Percentiles rank a stretch among this genome's conserved stretches.
These are phyloP conservation scores for Dendroctonus valens DNA, from an alignment of 1,140 invertebrate species.

Conservation along the genomic window DNA sequence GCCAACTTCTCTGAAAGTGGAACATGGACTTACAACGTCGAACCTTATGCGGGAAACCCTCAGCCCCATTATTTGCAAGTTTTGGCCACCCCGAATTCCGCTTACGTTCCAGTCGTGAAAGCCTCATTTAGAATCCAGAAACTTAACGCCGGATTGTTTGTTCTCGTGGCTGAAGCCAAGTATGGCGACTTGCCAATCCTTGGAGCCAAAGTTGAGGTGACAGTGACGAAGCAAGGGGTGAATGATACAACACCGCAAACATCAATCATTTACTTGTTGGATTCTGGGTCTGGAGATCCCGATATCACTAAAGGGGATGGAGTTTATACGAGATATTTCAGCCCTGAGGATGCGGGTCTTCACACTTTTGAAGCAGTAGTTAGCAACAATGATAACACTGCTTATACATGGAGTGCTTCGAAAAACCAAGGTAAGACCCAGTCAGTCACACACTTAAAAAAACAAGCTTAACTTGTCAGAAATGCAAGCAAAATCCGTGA, in stretches of 20 bases:
- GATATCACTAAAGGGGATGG: slow-evolving; percentile 66
- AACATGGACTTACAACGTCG: slow-evolving; percentile 59
- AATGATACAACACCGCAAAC: slow-evolving; percentile 51
- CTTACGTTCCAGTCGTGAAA: slow-evolving; percentile 47
- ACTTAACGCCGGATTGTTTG: slow-evolving; percentile 47
- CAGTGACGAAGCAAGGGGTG: slow-evolving; percentile 48
- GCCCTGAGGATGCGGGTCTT: slow-evolving; percentile 52
- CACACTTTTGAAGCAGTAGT: slow-evolving; percentile 56
- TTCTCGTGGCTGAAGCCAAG: slow-evolving; percentile 57
- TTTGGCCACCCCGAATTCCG: slow-evolving; percentile 51
- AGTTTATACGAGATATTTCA: slow-evolving; percentile 64
- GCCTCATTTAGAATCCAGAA: slow-evolving; percentile 51
- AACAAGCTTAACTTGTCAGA: no score
- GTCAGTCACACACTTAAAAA: no score
- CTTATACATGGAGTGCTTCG: slow-evolving; percentile 50
- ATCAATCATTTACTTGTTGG: slow-evolving; percentile 55
- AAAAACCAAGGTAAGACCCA: slow-evolving; percentile 39
- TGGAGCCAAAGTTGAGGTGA: slow-evolving; percentile 56
- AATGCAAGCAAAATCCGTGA: no score
- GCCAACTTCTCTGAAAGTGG: slow-evolving; percentile 57
- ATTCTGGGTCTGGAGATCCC: slow-evolving; percentile 64
- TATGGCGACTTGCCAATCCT: slow-evolving; percentile 54
- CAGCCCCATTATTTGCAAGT: slow-evolving; percentile 60
- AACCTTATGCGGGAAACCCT: slow-evolving; percentile 57
- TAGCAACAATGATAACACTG: slow-evolving; percentile 55